Conservation (phyloP, 2,113 vertebrate genomes). For the Phalacrocorax carbo region DNA sequence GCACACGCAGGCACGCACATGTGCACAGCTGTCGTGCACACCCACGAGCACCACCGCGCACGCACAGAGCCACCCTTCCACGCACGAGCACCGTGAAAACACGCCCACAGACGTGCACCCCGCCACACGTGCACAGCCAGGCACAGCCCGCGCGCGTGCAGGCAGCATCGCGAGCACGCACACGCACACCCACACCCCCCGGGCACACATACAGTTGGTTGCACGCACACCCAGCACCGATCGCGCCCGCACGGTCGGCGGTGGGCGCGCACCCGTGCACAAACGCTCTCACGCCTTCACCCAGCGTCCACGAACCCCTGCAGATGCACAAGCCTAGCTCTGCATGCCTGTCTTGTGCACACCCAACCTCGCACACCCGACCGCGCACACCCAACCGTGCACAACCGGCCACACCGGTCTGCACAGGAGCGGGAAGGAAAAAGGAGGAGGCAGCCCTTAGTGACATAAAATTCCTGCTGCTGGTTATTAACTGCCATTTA, state of each 20-base stretch:
- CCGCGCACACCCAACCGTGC: rapidly evolving
- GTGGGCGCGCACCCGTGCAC: no score
- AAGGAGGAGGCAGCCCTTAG: neutral
- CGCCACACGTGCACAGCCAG: neutral
- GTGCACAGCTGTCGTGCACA: rapidly evolving
- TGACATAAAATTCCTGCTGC: rapidly evolving
- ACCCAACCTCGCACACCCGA: neutral
- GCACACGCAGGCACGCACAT: neutral
- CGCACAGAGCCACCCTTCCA: rapidly evolving
- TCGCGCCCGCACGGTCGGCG: rapidly evolving
- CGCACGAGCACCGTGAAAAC: neutral
- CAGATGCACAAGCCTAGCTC: neutral
- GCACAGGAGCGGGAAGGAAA: neutral
- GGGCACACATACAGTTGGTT: rapidly evolving
- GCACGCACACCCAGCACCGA: neutral
- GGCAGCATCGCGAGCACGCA: neutral
- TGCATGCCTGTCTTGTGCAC: rapidly evolving
- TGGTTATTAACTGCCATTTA: neutral
- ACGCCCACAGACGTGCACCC: neutral
- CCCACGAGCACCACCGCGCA: neutral
- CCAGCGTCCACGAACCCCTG: neutral
- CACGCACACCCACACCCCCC: rapidly evolving
- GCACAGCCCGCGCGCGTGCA: rapidly evolving
- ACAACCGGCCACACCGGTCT: neutral
- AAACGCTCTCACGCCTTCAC: neutral